Percentiles rank a stretch among this genome's conserved stretches.
phyloP scores from a whole-genome alignment of 2,888 invertebrate species.

The Belgica antarctica region DNA sequence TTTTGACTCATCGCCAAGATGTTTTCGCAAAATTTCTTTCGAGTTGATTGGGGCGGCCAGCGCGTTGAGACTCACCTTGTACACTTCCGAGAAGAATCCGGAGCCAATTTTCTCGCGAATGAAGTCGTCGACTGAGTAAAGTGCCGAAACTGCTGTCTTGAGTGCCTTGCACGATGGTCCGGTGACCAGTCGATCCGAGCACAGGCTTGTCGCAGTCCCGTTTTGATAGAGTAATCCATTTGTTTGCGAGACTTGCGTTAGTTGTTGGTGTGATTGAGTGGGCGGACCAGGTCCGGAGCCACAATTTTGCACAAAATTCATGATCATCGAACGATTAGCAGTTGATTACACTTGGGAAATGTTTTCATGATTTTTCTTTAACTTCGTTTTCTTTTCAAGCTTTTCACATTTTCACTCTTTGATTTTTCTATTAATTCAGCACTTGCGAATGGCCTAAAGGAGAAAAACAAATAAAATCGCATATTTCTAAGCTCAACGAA shows the following conservation, averaged over 20 bases:
- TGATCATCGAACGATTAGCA: constrained; percentile 34
- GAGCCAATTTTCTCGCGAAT: constrained; percentile 87
- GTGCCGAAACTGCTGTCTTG: constrained; percentile 84
- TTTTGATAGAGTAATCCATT: constrained; percentile 21
- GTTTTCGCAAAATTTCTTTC: background rate
- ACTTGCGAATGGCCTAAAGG: too few relatives aligned
- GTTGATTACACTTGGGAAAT: constrained; percentile 11
- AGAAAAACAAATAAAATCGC: too few relatives aligned
- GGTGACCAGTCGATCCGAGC: constrained; percentile 61
- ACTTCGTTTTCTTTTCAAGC: background rate
- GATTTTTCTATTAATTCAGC: too few relatives aligned
- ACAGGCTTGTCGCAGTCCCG: background rate
- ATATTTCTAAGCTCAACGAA: too few relatives aligned
- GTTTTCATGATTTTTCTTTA: constrained; percentile 28
- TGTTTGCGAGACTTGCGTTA: background rate
- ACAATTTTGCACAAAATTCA: constrained; percentile 37
- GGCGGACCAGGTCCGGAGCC: constrained; percentile 26
- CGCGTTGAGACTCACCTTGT: constrained; percentile 75
- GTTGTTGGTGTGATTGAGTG: background rate
- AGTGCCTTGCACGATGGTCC: constrained; percentile 85
- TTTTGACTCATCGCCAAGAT: constrained; percentile 30
- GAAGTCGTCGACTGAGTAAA: constrained; percentile 93
- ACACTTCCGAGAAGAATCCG: constrained; percentile 97
- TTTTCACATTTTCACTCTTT: background rate
- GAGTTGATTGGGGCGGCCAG: constrained; percentile 1